Conservation (phyloP, 2,888 invertebrate genomes). For the Exephanes ischioxanthus region DNA sequence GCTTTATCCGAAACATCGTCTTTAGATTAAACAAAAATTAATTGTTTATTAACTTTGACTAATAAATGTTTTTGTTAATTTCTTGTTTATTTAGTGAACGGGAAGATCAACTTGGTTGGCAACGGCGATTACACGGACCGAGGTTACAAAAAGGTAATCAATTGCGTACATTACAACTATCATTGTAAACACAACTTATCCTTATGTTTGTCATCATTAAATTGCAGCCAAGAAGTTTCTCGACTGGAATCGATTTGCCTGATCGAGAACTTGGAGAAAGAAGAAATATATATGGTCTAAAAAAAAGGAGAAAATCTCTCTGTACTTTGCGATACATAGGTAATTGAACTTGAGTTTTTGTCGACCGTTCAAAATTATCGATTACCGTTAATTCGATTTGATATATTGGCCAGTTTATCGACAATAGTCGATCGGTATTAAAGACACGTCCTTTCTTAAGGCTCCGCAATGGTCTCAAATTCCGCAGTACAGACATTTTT, state of each 20-base stretch:
- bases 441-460: not conserved
- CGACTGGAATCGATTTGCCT: not conserved
- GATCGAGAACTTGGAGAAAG: not conserved
- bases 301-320: not conserved
- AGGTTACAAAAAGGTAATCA: not conserved
- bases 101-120: not conserved
- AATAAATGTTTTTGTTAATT: not conserved
- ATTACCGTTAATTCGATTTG: not conserved
- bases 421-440: no score
- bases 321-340: conserved; percentile 2
- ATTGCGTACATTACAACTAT: not conserved
- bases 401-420: not conserved
- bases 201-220: not conserved
- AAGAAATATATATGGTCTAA: not conserved
- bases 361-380: not conserved
- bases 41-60: not conserved
- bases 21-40: not conserved
- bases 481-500: conserved; percentile 4
- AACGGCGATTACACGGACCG: not conserved
- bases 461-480: not conserved
- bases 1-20: not conserved
- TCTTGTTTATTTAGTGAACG: not conserved
- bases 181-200: not conserved
- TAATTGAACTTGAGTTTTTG: not conserved
- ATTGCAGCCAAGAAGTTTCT: not conserved